Evolutionary conservation across 1,140 invertebrate species (phyloP).

Genomic region (Drosophila willistoni): DNA sequence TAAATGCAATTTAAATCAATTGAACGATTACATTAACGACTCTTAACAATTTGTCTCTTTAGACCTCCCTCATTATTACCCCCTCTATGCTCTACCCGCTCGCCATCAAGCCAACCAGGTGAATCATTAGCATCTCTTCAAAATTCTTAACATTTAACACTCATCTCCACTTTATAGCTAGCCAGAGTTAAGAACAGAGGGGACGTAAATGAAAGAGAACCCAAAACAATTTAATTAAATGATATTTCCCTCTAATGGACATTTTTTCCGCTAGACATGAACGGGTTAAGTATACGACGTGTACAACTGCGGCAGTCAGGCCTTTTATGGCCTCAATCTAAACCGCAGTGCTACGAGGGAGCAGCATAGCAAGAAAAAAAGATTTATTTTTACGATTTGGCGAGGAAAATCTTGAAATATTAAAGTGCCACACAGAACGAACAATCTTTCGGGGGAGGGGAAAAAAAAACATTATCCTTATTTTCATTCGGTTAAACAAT

Average conservation of each 20-base stretch:
- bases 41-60: not conserved
- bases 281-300: conserved; percentile 24
- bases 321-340: conserved; percentile 49
- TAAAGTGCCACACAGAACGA: conserved; percentile 38
- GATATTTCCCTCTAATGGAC: conserved; percentile 73
- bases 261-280: conserved; percentile 53
- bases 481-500: too few species aligned
- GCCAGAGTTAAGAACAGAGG: not conserved
- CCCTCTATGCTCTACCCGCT: too few species aligned
- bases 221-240: conserved; percentile 69
- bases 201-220: conserved; percentile 2
- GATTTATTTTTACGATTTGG: conserved; percentile 40
- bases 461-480: too few species aligned
- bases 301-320: conserved; percentile 44
- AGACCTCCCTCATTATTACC: conserved; percentile 6
- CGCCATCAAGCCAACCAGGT: not conserved
- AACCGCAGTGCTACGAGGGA: conserved; percentile 52
- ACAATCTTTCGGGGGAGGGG: too few species aligned
- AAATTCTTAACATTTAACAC: conserved; percentile 45
- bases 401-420: conserved; percentile 24
- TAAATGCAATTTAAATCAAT: not conserved
- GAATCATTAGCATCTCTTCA: conserved; percentile 35
- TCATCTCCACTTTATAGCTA: conserved; percentile 18
- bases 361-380: conserved; percentile 24
- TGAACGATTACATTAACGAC: not conserved